A percentile compares a stretch with the other conserved stretches of the same genome.
Conservation (phyloP, 2,888 invertebrate genomes). For the Lochmaea capreae region DNA sequence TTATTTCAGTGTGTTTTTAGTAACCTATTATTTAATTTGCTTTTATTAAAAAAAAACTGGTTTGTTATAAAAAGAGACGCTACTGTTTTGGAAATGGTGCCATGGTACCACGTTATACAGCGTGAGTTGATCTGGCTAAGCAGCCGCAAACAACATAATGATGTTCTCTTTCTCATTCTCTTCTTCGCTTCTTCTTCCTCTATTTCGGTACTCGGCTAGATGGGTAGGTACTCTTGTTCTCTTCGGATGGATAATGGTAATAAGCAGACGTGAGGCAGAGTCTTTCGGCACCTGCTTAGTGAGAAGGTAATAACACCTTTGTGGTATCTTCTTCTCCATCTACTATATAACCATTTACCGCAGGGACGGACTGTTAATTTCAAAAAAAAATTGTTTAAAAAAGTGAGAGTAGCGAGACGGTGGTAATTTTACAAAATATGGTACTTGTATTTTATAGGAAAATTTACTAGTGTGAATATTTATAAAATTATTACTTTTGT, state of each 20-base stretch:
- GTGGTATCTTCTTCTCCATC: conserved; percentile 49
- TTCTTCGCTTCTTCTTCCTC: conserved; percentile 11
- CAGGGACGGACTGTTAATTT: conserved; percentile 29
- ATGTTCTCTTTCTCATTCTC: conserved; percentile 47
- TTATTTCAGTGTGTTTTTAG: no score
- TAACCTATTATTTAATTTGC: no score
- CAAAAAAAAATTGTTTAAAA: background rate
- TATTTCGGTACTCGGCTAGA: conserved; percentile 16
- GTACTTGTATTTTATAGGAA: background rate
- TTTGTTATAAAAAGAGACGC: background rate
- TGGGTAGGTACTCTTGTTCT: conserved; percentile 13
- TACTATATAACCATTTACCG: conserved; percentile 32
- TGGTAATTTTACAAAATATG: background rate
- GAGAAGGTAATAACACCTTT: conserved; percentile 64
- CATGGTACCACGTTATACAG: conserved; percentile 38
- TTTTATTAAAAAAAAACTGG: no score
- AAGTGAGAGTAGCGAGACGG: background rate
- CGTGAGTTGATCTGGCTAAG: conserved; percentile 52
- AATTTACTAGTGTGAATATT: no score
- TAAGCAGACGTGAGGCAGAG: conserved; percentile 61
- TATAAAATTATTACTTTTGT: no score
- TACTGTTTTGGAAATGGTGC: conserved; percentile 33
- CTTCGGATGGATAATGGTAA: conserved; percentile 50
- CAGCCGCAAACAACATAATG: conserved; percentile 65
- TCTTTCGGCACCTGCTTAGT: conserved; percentile 66